Conservation (phyloP, 2,888 invertebrate species). For the Myathropa florea region DNA sequence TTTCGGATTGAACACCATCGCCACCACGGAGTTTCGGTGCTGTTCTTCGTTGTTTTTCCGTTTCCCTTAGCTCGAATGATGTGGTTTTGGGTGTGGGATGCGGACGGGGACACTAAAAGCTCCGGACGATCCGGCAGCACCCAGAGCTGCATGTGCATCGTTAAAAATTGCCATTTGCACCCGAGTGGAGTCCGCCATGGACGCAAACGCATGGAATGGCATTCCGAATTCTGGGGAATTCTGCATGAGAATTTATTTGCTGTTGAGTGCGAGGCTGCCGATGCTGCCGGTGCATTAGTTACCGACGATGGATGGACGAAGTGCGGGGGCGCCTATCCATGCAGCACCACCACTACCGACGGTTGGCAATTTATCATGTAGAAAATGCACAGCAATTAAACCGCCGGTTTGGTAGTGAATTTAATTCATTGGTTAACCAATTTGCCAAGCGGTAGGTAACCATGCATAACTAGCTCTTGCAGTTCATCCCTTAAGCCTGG, state of each 20-base stretch:
- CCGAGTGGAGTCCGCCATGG: constrained; percentile 2
- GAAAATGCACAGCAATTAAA: constrained; percentile 69
- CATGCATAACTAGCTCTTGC: constrained; percentile 27
- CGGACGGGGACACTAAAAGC: constrained; percentile 20
- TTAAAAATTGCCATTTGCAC: constrained; percentile 44
- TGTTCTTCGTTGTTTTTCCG: constrained; percentile 34
- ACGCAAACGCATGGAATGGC: constrained; percentile 29
- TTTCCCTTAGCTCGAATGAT: constrained; percentile 17
- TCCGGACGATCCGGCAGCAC: neutral
- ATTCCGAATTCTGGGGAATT: constrained; percentile 28
- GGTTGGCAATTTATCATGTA: constrained; percentile 63
- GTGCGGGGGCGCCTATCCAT: neutral
- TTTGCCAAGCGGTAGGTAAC: constrained; percentile 58
- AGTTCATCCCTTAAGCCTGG: constrained; percentile 13
- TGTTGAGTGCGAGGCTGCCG: constrained; percentile 29
- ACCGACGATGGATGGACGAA: neutral
- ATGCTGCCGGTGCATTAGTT: constrained; percentile 41
- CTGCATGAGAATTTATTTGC: constrained; percentile 53
- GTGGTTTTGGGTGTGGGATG: constrained; percentile 30
- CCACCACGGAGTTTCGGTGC: neutral
- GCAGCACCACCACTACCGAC: neutral
- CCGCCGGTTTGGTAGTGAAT: constrained; percentile 64
- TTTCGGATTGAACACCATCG: constrained; percentile 30
- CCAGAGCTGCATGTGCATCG: neutral
- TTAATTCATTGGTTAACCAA: constrained; percentile 70